Evolutionary conservation across 2,888 invertebrate genomes (phyloP), one percentile per base, ranked within the genome.

Genomic region (Crocallis elinguaria): DNA sequence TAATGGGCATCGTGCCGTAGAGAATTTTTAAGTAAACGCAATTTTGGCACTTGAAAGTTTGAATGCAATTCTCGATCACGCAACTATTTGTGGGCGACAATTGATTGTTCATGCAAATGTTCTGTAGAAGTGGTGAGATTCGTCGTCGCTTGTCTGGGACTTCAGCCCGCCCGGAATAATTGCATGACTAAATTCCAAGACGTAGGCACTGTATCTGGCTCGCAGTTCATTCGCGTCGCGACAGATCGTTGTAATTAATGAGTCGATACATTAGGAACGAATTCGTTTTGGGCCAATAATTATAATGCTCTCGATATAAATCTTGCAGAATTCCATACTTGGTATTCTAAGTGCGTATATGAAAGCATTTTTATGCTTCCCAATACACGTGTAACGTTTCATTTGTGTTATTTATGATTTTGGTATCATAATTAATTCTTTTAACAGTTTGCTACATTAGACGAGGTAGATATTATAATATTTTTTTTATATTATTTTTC

Each of bases 141-240:
- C 63, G 64, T 71, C 65, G 77, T 69, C 69, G 55, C 50, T 49
- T 67, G 67, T 62, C 67, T 66, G 62, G 55, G 67, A 69, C 68
- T 71, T 67, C 65, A 66, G 71, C 57, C 63, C 66, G 73, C 66
- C 62, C 58, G 64, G 71, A 69, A 79, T 82, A 82, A 83, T 83
- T 79, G 83, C 84, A 81, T 83, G 83, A 82, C 85, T 81, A 81
- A 83, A 79, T 73, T 64, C 69, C 66, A 64, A 71, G 76, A 73
- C 74, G 75, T 71, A 75, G 74, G 76, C 71, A 73, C 77, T 73
- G 73, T 77, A 74, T 74, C 75, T 69, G 69, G 65, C 72, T 75
- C 71, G 75, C 82, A 79, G 82, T 79, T 78, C 77, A 77, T 79
- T 80, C 77, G 70, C 70, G 75, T 79, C 77, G 76, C 73, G 67